These are phyloP conservation scores for Lepus americanus DNA, from an alignment of 2,113 vertebrate genomes.

Conservation along the genomic window DNA sequence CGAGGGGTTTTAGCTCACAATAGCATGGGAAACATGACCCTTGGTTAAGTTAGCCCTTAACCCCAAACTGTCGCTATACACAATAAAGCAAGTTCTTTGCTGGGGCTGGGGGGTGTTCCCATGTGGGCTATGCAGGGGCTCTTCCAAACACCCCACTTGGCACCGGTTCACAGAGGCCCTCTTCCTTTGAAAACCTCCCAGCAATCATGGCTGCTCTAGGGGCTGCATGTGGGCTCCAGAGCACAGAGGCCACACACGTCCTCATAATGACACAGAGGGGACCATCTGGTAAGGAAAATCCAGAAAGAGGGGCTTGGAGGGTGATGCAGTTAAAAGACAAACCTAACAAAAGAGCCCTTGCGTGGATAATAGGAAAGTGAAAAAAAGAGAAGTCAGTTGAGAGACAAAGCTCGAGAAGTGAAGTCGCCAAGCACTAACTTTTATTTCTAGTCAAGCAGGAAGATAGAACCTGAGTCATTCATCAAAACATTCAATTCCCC, in stretches of 20 bases:
- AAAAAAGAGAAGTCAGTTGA: conserved; percentile 40
- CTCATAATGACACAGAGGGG: neutral
- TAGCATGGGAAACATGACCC: neutral
- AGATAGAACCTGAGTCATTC: conserved; percentile 45
- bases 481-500: conserved; percentile 27
- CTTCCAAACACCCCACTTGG: neutral
- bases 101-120: neutral
- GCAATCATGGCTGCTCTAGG: neutral
- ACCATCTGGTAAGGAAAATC: neutral
- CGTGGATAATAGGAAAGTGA: conserved; percentile 8
- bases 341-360: neutral
- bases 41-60: neutral
- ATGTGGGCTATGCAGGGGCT: neutral
- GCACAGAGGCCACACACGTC: neutral
- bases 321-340: conserved; percentile 26
- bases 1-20: conserved; percentile 6
- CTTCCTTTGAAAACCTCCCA: neutral
- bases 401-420: neutral
- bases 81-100: neutral
- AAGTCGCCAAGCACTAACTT: neutral
- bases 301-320: neutral
- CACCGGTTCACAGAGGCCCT: neutral
- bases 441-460: conserved; percentile 40
- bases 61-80: neutral
- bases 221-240: neutral